Evolutionary conservation across 2,797 vertebrate species (phyloP).

Genomic region (Chiroxiphia lanceolata): DNA sequence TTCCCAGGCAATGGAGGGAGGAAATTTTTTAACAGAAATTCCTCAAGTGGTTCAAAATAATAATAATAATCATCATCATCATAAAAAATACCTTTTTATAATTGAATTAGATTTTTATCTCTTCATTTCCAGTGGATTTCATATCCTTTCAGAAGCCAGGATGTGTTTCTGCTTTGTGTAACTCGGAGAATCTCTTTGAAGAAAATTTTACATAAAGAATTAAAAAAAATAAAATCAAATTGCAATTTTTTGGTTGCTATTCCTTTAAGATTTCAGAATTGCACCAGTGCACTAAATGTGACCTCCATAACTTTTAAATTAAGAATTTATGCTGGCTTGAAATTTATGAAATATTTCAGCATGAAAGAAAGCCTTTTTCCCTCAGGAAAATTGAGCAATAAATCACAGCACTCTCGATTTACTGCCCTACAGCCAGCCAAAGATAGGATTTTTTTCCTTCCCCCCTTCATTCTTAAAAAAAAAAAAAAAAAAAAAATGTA

Average conservation of each 20-base stretch:
- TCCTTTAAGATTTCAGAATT: conserved; percentile 81
- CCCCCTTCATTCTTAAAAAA: conserved; percentile 79
- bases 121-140: conserved; percentile 58
- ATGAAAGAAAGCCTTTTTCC: conserved; percentile 87
- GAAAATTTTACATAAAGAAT: conserved; percentile 69
- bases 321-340: conserved; percentile 86
- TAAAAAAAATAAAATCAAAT: conserved; percentile 63
- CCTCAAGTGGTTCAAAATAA: conserved; percentile 74
- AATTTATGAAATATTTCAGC: conserved; percentile 88
- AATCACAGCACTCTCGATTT: conserved; percentile 95
- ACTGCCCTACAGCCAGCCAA: conserved; percentile 86
- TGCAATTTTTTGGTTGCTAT: conserved; percentile 57
- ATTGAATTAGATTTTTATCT: conserved; percentile 73
- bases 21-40: conserved; percentile 77
- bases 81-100: conserved; percentile 38
- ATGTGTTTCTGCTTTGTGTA: background rate
- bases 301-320: conserved; percentile 86
- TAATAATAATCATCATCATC: background rate
- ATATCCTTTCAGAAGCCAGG: conserved; percentile 1
- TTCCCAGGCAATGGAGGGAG: conserved; percentile 66
- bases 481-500: conserved; percentile 89
- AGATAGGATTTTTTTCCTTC: conserved; percentile 78
- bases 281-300: conserved; percentile 80
- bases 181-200: conserved; percentile 47
- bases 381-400: conserved; percentile 94